These are phyloP conservation scores for Passerina amoena DNA, from an alignment of 2,113 vertebrate species.

Conservation along the genomic window DNA sequence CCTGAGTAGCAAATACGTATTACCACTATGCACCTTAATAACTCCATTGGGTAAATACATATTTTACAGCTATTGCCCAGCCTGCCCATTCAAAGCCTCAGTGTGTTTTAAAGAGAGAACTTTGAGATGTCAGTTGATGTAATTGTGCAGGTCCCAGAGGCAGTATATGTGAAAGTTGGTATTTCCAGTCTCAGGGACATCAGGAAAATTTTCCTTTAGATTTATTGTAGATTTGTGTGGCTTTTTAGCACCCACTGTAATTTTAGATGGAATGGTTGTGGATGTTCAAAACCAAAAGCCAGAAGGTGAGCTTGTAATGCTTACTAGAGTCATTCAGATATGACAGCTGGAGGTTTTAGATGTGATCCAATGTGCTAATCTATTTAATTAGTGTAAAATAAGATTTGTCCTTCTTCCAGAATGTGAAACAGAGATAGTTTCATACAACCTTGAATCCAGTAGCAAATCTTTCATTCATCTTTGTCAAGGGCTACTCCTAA, in stretches of 20 bases:
- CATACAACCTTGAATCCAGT: background rate
- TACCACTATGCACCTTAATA: background rate
- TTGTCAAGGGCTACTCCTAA: background rate
- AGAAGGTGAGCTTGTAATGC: background rate
- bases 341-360: background rate
- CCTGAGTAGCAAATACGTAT: background rate
- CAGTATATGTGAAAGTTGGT: background rate
- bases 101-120: background rate
- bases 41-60: background rate
- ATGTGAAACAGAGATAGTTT: background rate
- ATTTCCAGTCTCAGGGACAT: background rate
- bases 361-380: background rate
- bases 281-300: background rate
- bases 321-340: background rate
- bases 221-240: background rate
- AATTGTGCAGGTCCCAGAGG: background rate
- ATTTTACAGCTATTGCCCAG: background rate
- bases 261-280: background rate
- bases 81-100: background rate
- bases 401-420: background rate
- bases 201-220: background rate
- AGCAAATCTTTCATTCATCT: background rate
- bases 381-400: background rate
- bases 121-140: background rate
- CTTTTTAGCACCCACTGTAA: background rate